phyloP scores from a whole-genome alignment of 2,888 invertebrate species.

The Prenolepis imparis region DNA sequence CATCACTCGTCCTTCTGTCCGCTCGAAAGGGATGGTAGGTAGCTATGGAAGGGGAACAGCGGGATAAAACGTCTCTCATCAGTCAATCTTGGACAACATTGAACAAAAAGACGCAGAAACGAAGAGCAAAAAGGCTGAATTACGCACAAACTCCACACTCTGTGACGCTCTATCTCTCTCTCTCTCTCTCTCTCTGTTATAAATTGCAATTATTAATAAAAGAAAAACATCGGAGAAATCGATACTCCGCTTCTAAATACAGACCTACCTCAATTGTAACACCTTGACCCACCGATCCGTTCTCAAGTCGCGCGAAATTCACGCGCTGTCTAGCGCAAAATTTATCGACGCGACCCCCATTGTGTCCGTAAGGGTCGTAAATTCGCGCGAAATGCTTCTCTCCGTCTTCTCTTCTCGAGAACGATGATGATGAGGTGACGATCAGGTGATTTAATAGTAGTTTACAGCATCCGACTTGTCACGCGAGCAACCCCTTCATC shows the following conservation, averaged over 20 bases:
- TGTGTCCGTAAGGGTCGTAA: not conserved
- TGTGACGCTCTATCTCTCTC: too few species aligned
- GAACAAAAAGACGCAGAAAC: not conserved
- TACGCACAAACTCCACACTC: not conserved
- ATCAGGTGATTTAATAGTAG: not conserved
- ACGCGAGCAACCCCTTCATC: constrained; percentile 1
- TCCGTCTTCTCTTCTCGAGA: not conserved
- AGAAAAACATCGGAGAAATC: not conserved
- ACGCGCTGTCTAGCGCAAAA: constrained; percentile 17
- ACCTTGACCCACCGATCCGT: constrained; percentile 3
- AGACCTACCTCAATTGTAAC: constrained; percentile 34
- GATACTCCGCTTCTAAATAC: not conserved
- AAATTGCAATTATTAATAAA: not conserved
- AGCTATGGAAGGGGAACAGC: not conserved
- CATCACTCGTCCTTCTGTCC: not conserved
- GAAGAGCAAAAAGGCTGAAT: not conserved
- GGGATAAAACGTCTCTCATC: constrained; percentile 14
- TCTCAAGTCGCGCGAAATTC: constrained; percentile 13
- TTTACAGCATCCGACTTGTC: constrained; percentile 31
- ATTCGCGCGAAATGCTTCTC: not conserved
- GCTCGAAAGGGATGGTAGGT: not conserved
- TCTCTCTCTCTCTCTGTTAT: not conserved
- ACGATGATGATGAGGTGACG: not conserved
- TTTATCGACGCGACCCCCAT: constrained; percentile 10
- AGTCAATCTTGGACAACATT: constrained; percentile 7